Percentiles rank a stretch among this genome's conserved stretches.
Conservation (phyloP, 2,113 vertebrate genomes). For the Stictonetta naevosa region DNA sequence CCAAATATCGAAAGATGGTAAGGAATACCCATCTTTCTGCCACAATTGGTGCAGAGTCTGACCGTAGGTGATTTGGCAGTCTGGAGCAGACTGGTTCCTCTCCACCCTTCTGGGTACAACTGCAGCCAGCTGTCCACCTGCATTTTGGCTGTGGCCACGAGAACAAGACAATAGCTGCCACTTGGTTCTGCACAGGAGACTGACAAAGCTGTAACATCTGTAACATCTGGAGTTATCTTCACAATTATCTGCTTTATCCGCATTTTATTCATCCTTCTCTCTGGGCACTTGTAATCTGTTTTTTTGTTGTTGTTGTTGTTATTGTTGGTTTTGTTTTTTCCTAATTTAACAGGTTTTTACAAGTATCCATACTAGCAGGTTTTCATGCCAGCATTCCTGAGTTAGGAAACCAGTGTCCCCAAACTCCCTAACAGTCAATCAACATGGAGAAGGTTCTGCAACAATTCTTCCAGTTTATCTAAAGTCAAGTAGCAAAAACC, state of each 20-base stretch:
- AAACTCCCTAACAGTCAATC: background rate
- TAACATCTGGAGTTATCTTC: background rate
- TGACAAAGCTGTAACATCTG: background rate
- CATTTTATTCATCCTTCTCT: background rate
- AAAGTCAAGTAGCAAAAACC: background rate
- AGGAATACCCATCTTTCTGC: background rate
- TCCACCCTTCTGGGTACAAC: background rate
- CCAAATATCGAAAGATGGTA: background rate
- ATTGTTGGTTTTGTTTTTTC: background rate
- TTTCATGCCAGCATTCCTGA: background rate
- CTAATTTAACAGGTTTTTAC: background rate
- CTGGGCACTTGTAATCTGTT: background rate
- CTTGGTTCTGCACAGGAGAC: accelerated
- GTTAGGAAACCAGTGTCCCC: background rate
- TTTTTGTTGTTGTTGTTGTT: too few species aligned
- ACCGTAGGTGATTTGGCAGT: background rate
- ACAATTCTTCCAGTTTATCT: background rate
- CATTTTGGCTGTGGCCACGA: background rate
- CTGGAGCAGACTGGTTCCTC: background rate
- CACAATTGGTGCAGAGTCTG: background rate
- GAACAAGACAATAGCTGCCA: background rate
- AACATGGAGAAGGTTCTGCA: background rate
- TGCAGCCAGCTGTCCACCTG: background rate
- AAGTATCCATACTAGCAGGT: background rate
- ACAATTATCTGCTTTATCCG: background rate